phyloP scores from a whole-genome alignment of 2,888 invertebrate genomes.

The Ectemnius cavifrons region DNA sequence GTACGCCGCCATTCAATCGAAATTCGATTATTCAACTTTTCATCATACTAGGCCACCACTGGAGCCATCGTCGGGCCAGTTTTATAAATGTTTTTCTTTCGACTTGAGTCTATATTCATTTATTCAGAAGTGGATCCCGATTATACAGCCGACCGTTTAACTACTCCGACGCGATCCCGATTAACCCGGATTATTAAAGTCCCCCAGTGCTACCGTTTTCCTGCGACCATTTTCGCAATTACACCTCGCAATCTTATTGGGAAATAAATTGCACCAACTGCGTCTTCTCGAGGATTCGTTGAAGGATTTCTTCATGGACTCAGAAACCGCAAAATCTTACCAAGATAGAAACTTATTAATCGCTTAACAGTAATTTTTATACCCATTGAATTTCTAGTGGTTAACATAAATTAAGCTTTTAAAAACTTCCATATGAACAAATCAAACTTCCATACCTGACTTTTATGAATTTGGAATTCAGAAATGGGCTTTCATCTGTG shows the following conservation, averaged over 20 bases:
- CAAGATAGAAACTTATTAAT: too few species aligned
- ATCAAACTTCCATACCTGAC: too few species aligned
- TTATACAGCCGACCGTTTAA: slow-evolving; percentile 17
- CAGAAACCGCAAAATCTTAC: too few species aligned
- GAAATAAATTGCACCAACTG: too few species aligned
- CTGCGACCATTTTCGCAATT: not conserved
- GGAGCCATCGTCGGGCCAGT: not conserved
- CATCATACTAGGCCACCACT: not conserved
- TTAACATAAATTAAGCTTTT: slow-evolving; percentile 30
- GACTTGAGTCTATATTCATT: slow-evolving; percentile 21
- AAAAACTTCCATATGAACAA: slow-evolving; percentile 37
- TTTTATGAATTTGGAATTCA: too few species aligned
- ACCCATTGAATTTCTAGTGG: slow-evolving; percentile 8
- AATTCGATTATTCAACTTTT: slow-evolving; percentile 34
- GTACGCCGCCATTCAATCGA: slow-evolving; percentile 14
- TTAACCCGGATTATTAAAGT: slow-evolving; percentile 24
- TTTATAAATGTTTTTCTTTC: slow-evolving; percentile 5
- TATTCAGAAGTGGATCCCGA: slow-evolving; percentile 5
- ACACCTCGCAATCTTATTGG: not conserved
- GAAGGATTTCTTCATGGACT: too few species aligned
- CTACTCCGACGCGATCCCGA: slow-evolving; percentile 5
- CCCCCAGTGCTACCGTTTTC: not conserved
- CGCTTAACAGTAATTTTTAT: too few species aligned
- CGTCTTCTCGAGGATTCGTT: too few species aligned
- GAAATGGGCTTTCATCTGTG: too few species aligned